Evolutionary conservation across 2,888 invertebrate genomes (phyloP), one percentile per base, ranked within the genome.

Genomic region (Macrophya alboannulata): DNA sequence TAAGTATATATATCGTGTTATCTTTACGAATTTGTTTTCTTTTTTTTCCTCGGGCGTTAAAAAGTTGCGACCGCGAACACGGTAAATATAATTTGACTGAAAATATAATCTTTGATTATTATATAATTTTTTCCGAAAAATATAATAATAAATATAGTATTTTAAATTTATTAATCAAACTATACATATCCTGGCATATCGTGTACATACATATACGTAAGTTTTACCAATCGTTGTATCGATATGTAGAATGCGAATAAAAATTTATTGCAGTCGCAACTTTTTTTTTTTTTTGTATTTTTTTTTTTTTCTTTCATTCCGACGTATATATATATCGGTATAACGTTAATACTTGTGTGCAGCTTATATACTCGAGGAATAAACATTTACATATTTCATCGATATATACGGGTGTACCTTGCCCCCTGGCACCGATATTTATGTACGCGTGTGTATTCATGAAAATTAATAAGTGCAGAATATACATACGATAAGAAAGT

Each of bases 361-460:
- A 62, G 62, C 62, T 25, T 21, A 10, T 31, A 31, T 31, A 25
- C 62, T 25, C 25, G 25, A 25, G 12, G 62, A 4, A 62, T 62
- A 62, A 62, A 25, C 25, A 62, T 62, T 62, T 62, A 25, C 62
- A 62, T 62, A 62, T 62, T 25, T 3, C 12, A 62, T 62, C 62
- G 62, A 62, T 62, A 62, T 62, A 62, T 25, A 25, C 62, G 62
- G 10, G 62, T 62, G 62, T 25, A 62, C 62, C 25, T 62, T 62
- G 62, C 62, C 25, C 62, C 62, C n/a, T n/a, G n/a, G n/a, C 31
- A 31, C 31, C 31, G 62, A 21, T 62, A 21, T 62, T 25, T 12
- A 25, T 62, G 10, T 12, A 25, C 25, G 25, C 62, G 25, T 25
- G 25, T 25, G 25, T 25, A 62, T 62, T 1, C 21, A 25, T 62